Conservation (phyloP, 2,113 vertebrate species). For the Erpornis zantholeuca region DNA sequence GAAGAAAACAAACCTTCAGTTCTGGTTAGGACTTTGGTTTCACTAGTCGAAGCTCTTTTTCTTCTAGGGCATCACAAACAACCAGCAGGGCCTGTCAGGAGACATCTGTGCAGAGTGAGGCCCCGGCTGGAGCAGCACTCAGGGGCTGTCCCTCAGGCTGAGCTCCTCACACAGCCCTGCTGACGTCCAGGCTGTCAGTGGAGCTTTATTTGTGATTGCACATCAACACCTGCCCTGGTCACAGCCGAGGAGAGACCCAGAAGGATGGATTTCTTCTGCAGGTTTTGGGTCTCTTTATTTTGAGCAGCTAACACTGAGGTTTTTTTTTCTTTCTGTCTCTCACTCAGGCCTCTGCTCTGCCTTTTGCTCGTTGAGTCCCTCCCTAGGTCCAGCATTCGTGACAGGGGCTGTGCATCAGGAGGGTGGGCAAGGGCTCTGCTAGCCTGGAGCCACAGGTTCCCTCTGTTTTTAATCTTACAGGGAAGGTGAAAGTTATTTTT, state of each 20-base stretch:
- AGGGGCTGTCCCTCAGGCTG: not conserved
- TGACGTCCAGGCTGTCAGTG: too few relatives aligned
- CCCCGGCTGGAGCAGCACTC: not conserved
- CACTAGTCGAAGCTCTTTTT: not conserved
- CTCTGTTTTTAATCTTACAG: not conserved
- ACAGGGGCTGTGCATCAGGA: not conserved
- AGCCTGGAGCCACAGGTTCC: not conserved
- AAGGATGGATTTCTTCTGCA: not conserved
- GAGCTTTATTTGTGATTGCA: not conserved
- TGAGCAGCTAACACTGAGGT: not conserved
- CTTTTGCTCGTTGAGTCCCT: accelerated
- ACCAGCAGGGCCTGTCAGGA: not conserved
- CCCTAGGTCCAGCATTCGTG: not conserved
- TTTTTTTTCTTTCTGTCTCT: not conserved
- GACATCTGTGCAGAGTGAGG: too few relatives aligned
- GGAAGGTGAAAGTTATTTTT: not conserved
- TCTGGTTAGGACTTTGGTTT: not conserved
- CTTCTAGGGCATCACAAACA: not conserved
- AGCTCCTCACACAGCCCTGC: not conserved
- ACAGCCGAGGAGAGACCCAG: not conserved
- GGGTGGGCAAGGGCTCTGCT: not conserved
- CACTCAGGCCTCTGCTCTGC: not conserved
- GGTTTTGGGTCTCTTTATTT: not conserved
- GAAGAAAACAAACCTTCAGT: not conserved
- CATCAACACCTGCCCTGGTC: not conserved